Base-by-base conservation (phyloP, 2,113 vertebrate species). In the Rafetus swinhoei region DNA sequence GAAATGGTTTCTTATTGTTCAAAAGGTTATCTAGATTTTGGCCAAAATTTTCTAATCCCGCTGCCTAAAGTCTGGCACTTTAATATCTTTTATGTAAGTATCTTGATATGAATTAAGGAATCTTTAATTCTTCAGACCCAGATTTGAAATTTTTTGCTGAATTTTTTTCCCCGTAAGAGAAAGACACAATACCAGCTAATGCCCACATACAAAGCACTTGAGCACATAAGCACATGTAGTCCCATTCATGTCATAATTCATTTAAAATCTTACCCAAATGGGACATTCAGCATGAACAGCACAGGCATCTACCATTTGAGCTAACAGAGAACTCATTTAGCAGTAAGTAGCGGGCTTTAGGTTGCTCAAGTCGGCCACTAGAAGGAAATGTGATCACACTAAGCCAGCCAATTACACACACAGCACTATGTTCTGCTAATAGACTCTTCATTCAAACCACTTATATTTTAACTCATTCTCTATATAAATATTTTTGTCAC, bases 111-210 rank as follows among this genome's bases (percentile, higher is more conserved):
- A 74, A 32, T 84, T 85, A 35, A 59, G 35, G 15, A n/a, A 7
- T 59, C 77, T 25, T 18, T 0, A 2, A 7, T 72, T 54, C 59
- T 88, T 65, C 85, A 62, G 29, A 62, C 3, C 2, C 52, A 53
- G 7, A 10, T 92, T 79, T 29, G 22, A n/a, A 56, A n/a, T 39
- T 22, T 53, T 77, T 76, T 39, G 53, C 1, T 80, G 21, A 0
- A 27, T 92, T 77, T 15, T 65, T 81, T 90, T 39, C 57, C 25
- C 74, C 24, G 16, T n/a, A 35, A n/a, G 7, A 69, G 14, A n/a
- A 35, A 35, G 65, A 79, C 5, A 1, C 2, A 4, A 56, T 2
- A 15, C n/a, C 3, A 8, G 25, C 21, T 10, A 39, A 12, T 22
- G 4, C 21, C 69, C 35, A 24, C 39, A 50, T 92, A 25, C 72